Conservation (phyloP, 1,140 invertebrate genomes). For the Asbolus verrucosus region DNA sequence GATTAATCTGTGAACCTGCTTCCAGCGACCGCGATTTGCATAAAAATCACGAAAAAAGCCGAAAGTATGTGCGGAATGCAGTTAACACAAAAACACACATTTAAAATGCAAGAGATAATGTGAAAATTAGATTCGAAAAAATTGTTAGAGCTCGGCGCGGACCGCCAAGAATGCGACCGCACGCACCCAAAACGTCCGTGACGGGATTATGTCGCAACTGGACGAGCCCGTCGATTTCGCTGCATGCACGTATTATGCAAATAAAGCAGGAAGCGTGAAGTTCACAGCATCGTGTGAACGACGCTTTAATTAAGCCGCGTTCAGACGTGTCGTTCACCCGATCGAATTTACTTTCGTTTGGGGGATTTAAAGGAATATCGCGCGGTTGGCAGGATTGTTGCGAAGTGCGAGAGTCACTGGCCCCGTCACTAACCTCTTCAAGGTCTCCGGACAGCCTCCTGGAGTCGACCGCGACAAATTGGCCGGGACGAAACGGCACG, state of each 20-base stretch:
- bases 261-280: slow-evolving; percentile 14
- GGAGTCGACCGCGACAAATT: background rate
- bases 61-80: slow-evolving; percentile 3
- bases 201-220: too few relatives aligned
- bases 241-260: slow-evolving; percentile 1
- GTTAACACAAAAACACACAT: slow-evolving; percentile 27
- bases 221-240: too few relatives aligned
- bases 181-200: too few relatives aligned
- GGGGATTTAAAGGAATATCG: background rate
- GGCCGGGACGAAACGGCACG: too few relatives aligned
- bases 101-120: slow-evolving; percentile 8
- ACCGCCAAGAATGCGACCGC: too few relatives aligned
- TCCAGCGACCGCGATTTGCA: slow-evolving; percentile 10
- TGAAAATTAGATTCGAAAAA: too few relatives aligned
- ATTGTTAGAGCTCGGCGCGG: too few relatives aligned
- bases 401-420: slow-evolving; percentile 35
- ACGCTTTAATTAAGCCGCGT: background rate
- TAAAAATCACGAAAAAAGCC: background rate
- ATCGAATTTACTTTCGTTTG: slow-evolving; percentile 28
- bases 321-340: slow-evolving; percentile 8
- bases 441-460: slow-evolving; percentile 44
- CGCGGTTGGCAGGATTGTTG: slow-evolving; percentile 26
- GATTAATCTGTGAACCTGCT: background rate
- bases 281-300: background rate
- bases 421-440: slow-evolving; percentile 55